Conservation (phyloP, 2,888 invertebrate genomes). For the Caenorhabditis afra region DNA sequence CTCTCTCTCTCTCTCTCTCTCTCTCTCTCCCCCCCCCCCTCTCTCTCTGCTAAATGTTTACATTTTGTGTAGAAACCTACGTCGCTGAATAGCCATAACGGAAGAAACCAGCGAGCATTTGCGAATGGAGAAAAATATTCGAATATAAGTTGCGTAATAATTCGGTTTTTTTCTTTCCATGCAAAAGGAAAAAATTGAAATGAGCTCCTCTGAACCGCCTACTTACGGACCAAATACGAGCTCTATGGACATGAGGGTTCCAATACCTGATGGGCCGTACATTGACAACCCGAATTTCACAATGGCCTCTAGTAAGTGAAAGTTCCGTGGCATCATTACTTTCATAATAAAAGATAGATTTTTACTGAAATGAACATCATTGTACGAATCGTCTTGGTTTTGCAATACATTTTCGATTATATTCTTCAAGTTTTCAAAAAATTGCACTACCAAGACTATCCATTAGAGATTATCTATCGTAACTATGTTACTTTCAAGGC, state of each 20-base stretch:
- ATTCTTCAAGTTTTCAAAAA: too few species aligned
- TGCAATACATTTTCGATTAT: too few species aligned
- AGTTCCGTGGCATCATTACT: not conserved
- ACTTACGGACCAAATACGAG: constrained; percentile 55
- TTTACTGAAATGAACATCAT: not conserved
- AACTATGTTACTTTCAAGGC: too few species aligned
- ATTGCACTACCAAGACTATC: too few species aligned
- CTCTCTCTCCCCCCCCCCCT: not conserved
- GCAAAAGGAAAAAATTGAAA: constrained; percentile 10
- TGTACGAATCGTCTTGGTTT: too few species aligned
- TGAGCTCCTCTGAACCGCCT: constrained; percentile 32
- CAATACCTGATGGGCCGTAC: constrained; percentile 59
- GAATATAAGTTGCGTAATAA: too few species aligned
- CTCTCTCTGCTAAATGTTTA: constrained; percentile 34
- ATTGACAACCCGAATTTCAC: constrained; percentile 60
- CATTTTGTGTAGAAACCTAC: constrained; percentile 10
- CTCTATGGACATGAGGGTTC: constrained; percentile 57
- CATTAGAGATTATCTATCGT: too few species aligned
- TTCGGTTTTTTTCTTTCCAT: too few species aligned
- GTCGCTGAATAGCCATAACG: too few species aligned
- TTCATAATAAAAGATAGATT: too few species aligned
- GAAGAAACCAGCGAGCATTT: too few species aligned
- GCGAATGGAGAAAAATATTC: too few species aligned
- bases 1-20: constrained; percentile 7
- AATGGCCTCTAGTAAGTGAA: constrained; percentile 36